Evolutionary conservation across 2,888 invertebrate species (phyloP).

Genomic region (Standfussiana lucernea): DNA sequence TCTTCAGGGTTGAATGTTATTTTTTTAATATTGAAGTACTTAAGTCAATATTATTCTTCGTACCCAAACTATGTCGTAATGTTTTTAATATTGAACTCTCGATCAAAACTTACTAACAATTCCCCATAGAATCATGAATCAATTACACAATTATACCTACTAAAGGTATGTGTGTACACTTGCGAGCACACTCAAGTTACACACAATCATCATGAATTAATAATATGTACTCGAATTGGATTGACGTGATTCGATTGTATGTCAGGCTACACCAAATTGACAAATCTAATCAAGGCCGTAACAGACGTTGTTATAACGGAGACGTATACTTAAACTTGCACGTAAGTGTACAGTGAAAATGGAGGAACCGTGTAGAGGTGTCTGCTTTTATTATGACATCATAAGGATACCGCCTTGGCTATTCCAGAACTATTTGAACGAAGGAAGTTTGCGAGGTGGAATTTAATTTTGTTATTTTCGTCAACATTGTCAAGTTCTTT

Average conservation of each 20-base stretch:
- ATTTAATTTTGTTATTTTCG: constrained; percentile 34
- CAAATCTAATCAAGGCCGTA: constrained; percentile 61
- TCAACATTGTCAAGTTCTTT: not conserved
- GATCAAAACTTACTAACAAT: constrained; percentile 1
- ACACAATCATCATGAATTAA: constrained; percentile 54
- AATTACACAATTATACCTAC: constrained; percentile 15
- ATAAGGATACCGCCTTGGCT: constrained; percentile 42
- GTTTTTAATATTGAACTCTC: not conserved
- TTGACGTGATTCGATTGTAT: constrained; percentile 62
- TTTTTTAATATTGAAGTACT: no score
- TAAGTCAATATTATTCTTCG: not conserved
- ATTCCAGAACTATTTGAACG: constrained; percentile 43
- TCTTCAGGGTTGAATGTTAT: not conserved
- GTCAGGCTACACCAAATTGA: constrained; percentile 59
- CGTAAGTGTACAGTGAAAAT: constrained; percentile 41
- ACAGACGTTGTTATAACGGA: constrained; percentile 29
- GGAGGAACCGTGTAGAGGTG: constrained; percentile 49
- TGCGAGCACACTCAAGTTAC: constrained; percentile 25
- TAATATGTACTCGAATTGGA: constrained; percentile 49
- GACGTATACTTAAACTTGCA: constrained; percentile 36
- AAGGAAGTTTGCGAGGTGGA: constrained; percentile 22
- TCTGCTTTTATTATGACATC: constrained; percentile 40
- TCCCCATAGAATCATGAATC: constrained; percentile 23
- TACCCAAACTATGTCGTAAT: not conserved
- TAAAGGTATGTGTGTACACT: constrained; percentile 17